Evolutionary conservation across 2,888 invertebrate species (phyloP).

Genomic region (Bugula neritina): DNA sequence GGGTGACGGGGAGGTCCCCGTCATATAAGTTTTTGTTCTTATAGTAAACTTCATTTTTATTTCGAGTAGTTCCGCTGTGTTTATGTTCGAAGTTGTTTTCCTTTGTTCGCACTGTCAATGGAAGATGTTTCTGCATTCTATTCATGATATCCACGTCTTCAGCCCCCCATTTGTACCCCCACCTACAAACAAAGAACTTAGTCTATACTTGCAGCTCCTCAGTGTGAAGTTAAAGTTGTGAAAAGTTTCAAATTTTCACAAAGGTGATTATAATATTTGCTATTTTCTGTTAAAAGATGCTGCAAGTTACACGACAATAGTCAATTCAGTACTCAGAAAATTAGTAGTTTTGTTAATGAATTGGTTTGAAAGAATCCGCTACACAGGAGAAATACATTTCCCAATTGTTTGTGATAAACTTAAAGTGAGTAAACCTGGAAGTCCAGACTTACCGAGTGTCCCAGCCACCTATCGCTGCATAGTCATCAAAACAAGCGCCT

Average conservation of each 20-base stretch:
- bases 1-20: constrained; percentile 8
- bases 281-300: too few relatives aligned
- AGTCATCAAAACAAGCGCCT: constrained; percentile 14
- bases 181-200: neutral
- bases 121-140: constrained; percentile 11
- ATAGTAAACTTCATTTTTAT: neutral
- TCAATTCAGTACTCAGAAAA: too few relatives aligned
- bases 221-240: too few relatives aligned
- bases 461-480: constrained; percentile 11
- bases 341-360: too few relatives aligned
- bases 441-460: constrained; percentile 10
- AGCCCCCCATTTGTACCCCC: constrained; percentile 20
- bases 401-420: too few relatives aligned
- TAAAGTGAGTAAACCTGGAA: too few relatives aligned
- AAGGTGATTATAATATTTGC: too few relatives aligned
- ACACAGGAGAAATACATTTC: too few relatives aligned
- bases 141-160: constrained; percentile 25
- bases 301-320: too few relatives aligned
- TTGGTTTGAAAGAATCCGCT: too few relatives aligned
- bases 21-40: constrained; percentile 24
- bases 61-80: neutral
- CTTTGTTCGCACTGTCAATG: constrained; percentile 9
- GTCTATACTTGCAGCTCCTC: too few relatives aligned
- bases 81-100: constrained; percentile 21
- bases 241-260: too few relatives aligned